A percentile compares a stretch with the other conserved stretches of the same genome.
These are phyloP conservation scores for Prolemur simus DNA, from an alignment of 2,113 vertebrate species.

Conservation along the genomic window DNA sequence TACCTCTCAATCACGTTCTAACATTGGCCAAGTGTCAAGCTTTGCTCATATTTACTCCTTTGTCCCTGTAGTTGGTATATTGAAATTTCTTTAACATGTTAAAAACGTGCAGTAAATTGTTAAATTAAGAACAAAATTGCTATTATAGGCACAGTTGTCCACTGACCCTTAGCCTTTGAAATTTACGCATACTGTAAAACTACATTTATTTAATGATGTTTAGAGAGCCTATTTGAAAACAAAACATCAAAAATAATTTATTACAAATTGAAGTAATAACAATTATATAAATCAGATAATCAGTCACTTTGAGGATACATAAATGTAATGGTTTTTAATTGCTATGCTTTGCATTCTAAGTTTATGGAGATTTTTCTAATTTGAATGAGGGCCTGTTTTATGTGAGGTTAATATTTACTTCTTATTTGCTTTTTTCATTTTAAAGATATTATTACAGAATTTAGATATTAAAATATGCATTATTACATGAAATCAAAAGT, in stretches of 20 bases:
- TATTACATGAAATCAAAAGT: not conserved
- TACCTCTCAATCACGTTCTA: constrained; percentile 2
- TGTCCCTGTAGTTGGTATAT: not conserved
- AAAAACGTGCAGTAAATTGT: constrained; percentile 9
- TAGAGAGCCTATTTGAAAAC: not conserved
- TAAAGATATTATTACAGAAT: constrained; percentile 2
- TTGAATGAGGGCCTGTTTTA: not conserved
- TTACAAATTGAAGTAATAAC: not conserved
- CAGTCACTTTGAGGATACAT: constrained; percentile 15
- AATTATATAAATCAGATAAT: not conserved
- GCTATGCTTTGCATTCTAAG: not conserved
- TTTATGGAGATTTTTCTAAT: constrained; percentile 31
- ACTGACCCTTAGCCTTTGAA: constrained; percentile 1
- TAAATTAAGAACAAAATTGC: constrained; percentile 33
- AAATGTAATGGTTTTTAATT: constrained; percentile 18
- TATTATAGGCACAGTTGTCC: not conserved
- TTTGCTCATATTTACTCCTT: constrained; percentile 19
- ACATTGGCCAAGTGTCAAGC: not conserved
- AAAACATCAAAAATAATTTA: constrained; percentile 3
- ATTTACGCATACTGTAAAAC: not conserved
- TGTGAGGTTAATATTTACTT: not conserved
- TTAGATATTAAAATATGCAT: not conserved
- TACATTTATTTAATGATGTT: constrained; percentile 6
- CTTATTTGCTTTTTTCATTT: constrained; percentile 9
- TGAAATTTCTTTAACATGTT: constrained; percentile 5